Evolutionary conservation across 2,113 vertebrate genomes (phyloP).

Genomic region (Pseudorhombus dupliciocellatus): DNA sequence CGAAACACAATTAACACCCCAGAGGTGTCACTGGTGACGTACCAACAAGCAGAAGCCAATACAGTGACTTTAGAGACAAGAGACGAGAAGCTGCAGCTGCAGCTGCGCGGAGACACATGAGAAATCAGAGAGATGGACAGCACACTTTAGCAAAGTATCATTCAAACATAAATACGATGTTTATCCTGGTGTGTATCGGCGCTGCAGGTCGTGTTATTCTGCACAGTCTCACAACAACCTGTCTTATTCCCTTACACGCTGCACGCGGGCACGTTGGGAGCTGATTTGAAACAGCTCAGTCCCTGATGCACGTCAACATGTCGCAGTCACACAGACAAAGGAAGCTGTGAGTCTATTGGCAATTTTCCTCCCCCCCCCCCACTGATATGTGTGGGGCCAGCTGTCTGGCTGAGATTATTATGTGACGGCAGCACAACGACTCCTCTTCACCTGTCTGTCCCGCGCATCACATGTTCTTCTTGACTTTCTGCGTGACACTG

Average conservation of each 20-base stretch:
- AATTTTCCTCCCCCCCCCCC: conserved; percentile 32
- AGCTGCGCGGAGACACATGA: conserved; percentile 13
- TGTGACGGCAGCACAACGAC: conserved; percentile 43
- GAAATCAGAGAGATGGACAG: conserved; percentile 7
- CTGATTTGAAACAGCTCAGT: conserved; percentile 27
- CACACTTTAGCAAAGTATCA: conserved; percentile 32
- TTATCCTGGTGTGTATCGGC: conserved; percentile 5
- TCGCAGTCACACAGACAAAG: conserved; percentile 54
- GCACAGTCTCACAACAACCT: conserved; percentile 6
- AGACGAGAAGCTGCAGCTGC: conserved; percentile 16
- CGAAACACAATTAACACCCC: conserved; percentile 19
- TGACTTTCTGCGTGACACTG: conserved; percentile 38
- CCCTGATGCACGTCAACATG: conserved; percentile 48
- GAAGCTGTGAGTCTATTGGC: conserved; percentile 37
- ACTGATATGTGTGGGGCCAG: conserved; percentile 29
- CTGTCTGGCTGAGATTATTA: conserved; percentile 52
- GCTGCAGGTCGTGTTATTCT: conserved; percentile 20
- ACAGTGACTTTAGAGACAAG: conserved; percentile 20
- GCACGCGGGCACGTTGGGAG: conserved; percentile 16
- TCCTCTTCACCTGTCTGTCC: conserved; percentile 50
- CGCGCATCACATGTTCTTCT: conserved; percentile 39
- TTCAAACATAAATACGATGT: conserved; percentile 32
- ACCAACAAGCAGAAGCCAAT: conserved; percentile 30
- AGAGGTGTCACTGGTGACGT: conserved; percentile 7
- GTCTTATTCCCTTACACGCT: conserved; percentile 15